Base-by-base conservation (phyloP, 2,113 vertebrate genomes). In the Xyrauchen texanus region DNA sequence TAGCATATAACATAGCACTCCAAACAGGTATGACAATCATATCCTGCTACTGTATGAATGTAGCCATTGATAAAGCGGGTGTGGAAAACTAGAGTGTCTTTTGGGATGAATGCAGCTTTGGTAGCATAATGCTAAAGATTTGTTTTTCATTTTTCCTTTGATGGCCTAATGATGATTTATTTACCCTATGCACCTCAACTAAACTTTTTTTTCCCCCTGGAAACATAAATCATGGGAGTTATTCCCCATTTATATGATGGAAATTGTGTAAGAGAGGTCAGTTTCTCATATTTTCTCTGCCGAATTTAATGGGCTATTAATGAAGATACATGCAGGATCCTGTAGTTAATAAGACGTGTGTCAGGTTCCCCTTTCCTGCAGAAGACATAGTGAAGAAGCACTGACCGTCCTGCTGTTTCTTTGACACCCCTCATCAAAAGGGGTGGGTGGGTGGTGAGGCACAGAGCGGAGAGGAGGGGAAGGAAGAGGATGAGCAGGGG, bases 291-390 rank as follows among this genome's bases (percentile, higher is more conserved):
- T 90, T 83, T 85, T 90, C 75, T 81, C 83, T 80, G 85, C 87
- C 87, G 82, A 74, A 82, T 86, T 84, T 89, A 89, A 91, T 86
- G 86, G 85, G 83, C 83, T 82, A 61, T 76, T 92, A 91, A 91
- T 90, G 87, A 92, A 91, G 90, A 92, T 84, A 82, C 87, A 90
- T 90, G 88, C 68, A 85, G 82, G 90, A 88, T 88, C 84, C 76
- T 82, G 88, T 76, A 79, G 77, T 87, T 91, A 92, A 90, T 90
- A 91, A 90, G 88, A 89, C 88, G 85, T 84, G 86, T 87, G 87
- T 91, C 91, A 90, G 86, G 79, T 81, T 84, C 77, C 81, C 21
- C 44, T 69, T 87, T 84, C 81, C 82, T 80, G 80, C 77, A 81
- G 88, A 89, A 87, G 84, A 82, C 88, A 80, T 86, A 86, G 81